Percentiles rank a stretch among this genome's conserved stretches.
Conservation (phyloP, 2,888 invertebrate species). For the Macroteleia sp. region DNA sequence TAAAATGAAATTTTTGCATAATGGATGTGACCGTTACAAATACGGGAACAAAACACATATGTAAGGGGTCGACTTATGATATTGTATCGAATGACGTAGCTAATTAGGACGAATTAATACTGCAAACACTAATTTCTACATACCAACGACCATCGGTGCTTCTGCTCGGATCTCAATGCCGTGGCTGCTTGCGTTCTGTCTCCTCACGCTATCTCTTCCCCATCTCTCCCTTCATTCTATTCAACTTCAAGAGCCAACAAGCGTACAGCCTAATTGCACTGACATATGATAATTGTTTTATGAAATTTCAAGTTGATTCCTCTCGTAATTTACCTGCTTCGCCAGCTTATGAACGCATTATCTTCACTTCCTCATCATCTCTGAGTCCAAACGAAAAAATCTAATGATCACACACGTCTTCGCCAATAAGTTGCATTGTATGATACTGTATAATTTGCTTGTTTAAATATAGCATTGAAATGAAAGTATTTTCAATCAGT, state of each 20-base stretch:
- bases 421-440: no score
- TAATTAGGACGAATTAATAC: constrained; percentile 73
- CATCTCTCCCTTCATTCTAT: constrained; percentile 59
- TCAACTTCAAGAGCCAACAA: constrained; percentile 69
- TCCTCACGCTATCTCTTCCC: constrained; percentile 55
- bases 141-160: constrained; percentile 57
- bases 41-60: constrained; percentile 22
- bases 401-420: no score
- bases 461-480: no score
- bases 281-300: constrained; percentile 68
- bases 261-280: constrained; percentile 68
- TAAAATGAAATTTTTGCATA: constrained; percentile 55
- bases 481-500: no score
- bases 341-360: constrained; percentile 43
- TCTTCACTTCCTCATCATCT: constrained; percentile 5
- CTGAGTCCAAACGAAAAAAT: constrained; percentile 9
- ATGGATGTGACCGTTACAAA: constrained; percentile 40
- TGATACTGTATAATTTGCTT: no score
- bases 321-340: constrained; percentile 52
- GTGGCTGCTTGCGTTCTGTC: constrained; percentile 46
- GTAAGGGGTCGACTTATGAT: constrained; percentile 57
- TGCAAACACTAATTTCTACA: constrained; percentile 67
- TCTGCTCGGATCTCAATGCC: constrained; percentile 64
- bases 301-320: constrained; percentile 67
- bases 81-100: constrained; percentile 71